These are phyloP conservation scores for Typhlichthys eigenmanni DNA, from an alignment of 2,797 vertebrate genomes.

Conservation along the genomic window DNA sequence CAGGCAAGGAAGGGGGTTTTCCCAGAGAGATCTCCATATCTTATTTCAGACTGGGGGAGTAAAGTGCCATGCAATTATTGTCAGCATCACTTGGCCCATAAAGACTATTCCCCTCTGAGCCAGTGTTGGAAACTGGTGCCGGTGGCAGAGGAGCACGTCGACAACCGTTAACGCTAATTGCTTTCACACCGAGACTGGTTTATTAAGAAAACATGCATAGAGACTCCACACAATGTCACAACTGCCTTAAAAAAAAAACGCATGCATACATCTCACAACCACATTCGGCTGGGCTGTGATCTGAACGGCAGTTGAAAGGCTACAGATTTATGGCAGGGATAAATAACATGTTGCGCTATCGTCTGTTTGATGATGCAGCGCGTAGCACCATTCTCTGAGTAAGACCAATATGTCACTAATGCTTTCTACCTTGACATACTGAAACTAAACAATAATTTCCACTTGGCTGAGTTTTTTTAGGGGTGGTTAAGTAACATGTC, in stretches of 20 bases:
- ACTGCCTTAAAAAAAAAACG: constrained; percentile 35
- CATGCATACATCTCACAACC: constrained; percentile 26
- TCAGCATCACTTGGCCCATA: constrained; percentile 69
- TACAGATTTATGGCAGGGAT: constrained; percentile 11
- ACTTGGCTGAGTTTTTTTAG: neutral
- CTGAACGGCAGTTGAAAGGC: constrained; percentile 25
- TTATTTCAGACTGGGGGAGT: constrained; percentile 60
- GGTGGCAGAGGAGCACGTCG: constrained; percentile 71
- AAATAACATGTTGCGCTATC: neutral
- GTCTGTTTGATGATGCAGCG: too few species aligned
- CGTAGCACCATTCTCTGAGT: too few species aligned
- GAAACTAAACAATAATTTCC: too few species aligned
- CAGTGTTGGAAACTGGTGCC: constrained; percentile 64
- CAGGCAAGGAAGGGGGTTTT: neutral
- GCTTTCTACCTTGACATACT: neutral
- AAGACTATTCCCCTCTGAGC: constrained; percentile 75
- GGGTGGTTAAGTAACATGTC: constrained; percentile 1
- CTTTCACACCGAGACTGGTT: constrained; percentile 74
- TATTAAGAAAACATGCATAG: constrained; percentile 76
- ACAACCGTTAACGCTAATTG: constrained; percentile 80
- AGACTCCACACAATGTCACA: constrained; percentile 48
- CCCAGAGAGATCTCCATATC: constrained; percentile 41
- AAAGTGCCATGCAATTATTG: constrained; percentile 73
- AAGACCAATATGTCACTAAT: too few species aligned
- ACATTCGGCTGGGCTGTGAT: constrained; percentile 40